Base-by-base conservation (phyloP, 2,797 vertebrate species). In the Coilia nasus region DNA sequence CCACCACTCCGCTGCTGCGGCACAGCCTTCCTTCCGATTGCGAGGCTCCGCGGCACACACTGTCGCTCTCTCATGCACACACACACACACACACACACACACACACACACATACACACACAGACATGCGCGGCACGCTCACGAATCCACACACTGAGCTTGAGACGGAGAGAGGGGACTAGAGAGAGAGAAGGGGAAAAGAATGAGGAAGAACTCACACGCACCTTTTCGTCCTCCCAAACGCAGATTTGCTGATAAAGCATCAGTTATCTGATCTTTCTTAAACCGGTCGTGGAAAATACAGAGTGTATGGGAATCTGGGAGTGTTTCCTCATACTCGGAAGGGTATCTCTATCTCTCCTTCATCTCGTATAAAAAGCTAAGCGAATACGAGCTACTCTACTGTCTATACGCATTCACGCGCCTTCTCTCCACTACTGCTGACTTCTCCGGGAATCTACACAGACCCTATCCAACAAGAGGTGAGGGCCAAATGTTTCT, bases 121-220 rank as follows among this genome's bases (percentile, higher is more conserved):
- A 82, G 2, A 80, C 41, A 60, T 62, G 82, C 19, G 23, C 17
- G 19, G 60, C 11, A 12, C 0, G 82, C 19, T 59, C 81, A 47
- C 50, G 4, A 3, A 12, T 78, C n/a, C 85, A 54, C 85, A 28
- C 83, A 41, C 82, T 31, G 82, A 82, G 82, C 82, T 67, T 75
- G 86, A 82, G 87, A 80, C 83, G 54, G 86, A 56, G 78, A 57
- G 86, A 84, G 88, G 44, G 82, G 89, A 84, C 85, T 88, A 81
- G 85, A 46, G 81, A 59, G 84, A 84, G 86, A 85, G 87, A 56
- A 88, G 87, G 87, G 90, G 88, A 91, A 89, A 95, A 94, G 95
- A 95, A 96, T 95, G 95, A 95, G 94, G 95, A 95, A 96, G 94
- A 93, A 90, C 91, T 92, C 91, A 89, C 85, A 90, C 93, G 90